Base-by-base conservation (phyloP, 2,888 invertebrate species). In the Pachliopta kotzebuea region DNA sequence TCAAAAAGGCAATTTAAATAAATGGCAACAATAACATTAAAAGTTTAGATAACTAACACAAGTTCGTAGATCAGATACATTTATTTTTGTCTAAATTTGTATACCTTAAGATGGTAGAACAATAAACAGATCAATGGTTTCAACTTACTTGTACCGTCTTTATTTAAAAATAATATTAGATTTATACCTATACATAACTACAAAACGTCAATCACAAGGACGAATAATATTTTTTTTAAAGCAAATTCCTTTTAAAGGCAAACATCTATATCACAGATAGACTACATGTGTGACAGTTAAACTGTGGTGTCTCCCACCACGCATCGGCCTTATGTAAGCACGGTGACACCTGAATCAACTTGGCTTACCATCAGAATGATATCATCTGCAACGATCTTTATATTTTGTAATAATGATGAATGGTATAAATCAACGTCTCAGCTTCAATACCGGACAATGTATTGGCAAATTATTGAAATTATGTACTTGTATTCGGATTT, bases 321-420 rank as follows among this genome's bases (percentile, higher is more conserved):
- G 18, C 24, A 20, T 8, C 29, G 23, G 42, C 31, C 37, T 50
- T 54, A 65, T 58, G 62, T 61, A 45, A 65, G 31, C 53, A 61
- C 58, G 61, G 49, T 54, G 31, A 45, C 62, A 61, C 65, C 65
- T 65, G 65, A 65, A 62, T 65, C 65, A 61, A 65, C 65, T 65
- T 26, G 11, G 20, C 59, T 21, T 59, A 21, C 61, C 56, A 20
- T 54, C 45, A 65, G 56, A 54, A 58, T 37, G 54, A 65, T 62
- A 62, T 54, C 63, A 59, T 29, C 17, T 11, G 18, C 49, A 45
- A 45, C n/a, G n/a, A 45, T 45, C 45, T 45, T 45, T 45, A 45
- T n/a, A n/a, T 45, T 45, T 45, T 45, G 45, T 45, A 45, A n/a
- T 45, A 6, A 18, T 45, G 18, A n/a, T 6, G 37, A 45, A 45